A percentile compares a stretch with the other conserved stretches of the same genome.
Evolutionary conservation across 2,888 invertebrate species (phyloP).

Genomic region (Amitus sp.): DNA sequence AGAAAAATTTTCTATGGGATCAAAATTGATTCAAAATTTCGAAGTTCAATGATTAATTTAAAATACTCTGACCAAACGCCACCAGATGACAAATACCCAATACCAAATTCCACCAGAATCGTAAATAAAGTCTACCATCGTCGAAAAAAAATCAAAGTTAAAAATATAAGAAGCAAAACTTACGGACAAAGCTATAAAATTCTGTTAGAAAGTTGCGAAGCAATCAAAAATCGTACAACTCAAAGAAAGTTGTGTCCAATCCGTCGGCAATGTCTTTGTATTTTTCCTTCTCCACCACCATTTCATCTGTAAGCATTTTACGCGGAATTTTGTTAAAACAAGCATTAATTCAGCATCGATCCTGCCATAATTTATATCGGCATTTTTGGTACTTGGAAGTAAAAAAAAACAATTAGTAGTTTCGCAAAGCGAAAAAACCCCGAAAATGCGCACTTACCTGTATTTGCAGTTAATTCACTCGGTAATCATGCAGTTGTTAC

Average conservation of each 20-base stretch:
- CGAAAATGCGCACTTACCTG: not conserved
- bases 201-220: conserved; percentile 55
- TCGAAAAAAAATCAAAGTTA: not conserved
- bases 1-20: too few relatives aligned
- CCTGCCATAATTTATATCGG: not conserved
- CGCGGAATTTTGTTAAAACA: conserved; percentile 4
- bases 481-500: too few relatives aligned
- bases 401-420: not conserved
- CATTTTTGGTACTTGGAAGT: not conserved
- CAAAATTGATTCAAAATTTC: too few relatives aligned
- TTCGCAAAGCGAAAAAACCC: not conserved
- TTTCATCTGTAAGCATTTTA: conserved; percentile 76
- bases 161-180: conserved; percentile 36
- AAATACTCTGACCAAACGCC: too few relatives aligned
- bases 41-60: too few relatives aligned
- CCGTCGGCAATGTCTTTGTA: conserved; percentile 93
- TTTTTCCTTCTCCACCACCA: conserved; percentile 88
- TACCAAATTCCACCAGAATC: too few relatives aligned
- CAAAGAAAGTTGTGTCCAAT: conserved; percentile 93
- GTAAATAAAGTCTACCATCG: too few relatives aligned
- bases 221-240: conserved; percentile 68
- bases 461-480: too few relatives aligned
- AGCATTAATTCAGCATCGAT: too few relatives aligned
- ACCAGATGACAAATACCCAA: too few relatives aligned
- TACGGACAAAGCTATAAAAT: conserved; percentile 52